Base-by-base conservation (phyloP, 2,888 invertebrate genomes). In the Stenoptilia bipunctidactyla region DNA sequence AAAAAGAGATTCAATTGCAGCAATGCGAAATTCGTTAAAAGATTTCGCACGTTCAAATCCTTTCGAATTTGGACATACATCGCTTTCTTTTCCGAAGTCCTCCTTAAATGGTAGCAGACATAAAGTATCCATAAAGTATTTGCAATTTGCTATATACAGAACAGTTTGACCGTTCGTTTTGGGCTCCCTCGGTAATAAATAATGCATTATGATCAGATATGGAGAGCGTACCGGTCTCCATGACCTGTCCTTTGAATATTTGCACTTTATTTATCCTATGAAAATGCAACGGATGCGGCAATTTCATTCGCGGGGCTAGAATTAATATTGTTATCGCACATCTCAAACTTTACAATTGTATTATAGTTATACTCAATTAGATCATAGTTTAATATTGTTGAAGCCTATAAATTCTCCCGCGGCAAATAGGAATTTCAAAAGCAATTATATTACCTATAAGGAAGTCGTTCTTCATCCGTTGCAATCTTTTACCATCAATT, bases 121-220 rank as follows among this genome's bases (percentile, higher is more conserved):
- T 13, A 35, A 3, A 6, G 6, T 35, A 9, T 13, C 13, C 15
- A 13, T 41, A 39, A 42, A 42, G 41, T 44, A 42, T 41, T 20
- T 20, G 20, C 20, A 20, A 40, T 42, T 40, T 44, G 25, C 14
- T 36, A 38, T 39, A 30, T 10, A 30, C 12, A 30, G 12, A 3
- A 41, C 37, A 43, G 37, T 39, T 44, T 41, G 48, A 40, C 42
- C 36, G 44, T 40, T 38, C 36, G 44, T 40, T 38, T 38, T 37
- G 42, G 48, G 51, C 55, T 58, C 56, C 53, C 48, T 45, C 41
- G 51, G 30, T 30, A 41, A 63, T 69, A 60, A 66, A 68, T 69
- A 66, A 66, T 66, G 56, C 61, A 65, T 66, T 56, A 51, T 48
- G 56, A 60, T 64, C 60, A 56, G 61, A 62, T 58, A 64, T 46